Evolutionary conservation across 2,113 vertebrate genomes (phyloP), one percentile per base, ranked within the genome.

Genomic region (Mastomys coucha): DNA sequence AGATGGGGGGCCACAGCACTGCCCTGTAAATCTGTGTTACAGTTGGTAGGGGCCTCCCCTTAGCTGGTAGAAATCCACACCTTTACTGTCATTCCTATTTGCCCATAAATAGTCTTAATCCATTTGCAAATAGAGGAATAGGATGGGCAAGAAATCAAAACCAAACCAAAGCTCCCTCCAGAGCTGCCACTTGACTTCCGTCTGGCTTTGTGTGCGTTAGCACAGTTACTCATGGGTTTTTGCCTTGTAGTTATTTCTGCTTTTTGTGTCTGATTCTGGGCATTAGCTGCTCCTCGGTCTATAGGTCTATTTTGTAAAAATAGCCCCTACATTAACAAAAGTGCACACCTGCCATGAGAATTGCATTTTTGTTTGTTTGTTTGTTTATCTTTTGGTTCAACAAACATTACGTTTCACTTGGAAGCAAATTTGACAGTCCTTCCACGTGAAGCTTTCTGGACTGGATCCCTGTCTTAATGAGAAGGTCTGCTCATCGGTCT

Each of bases 321-420:
- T 73, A n/a, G 49, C 42, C 42, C 81, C 69, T 17, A 89, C 63
- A 51, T 77, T 91, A 53, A 80, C 51, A 73, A 78, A 88, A 69
- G 70, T n/a, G 33, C 60, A 77, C 60, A 77, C n/a, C 42, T 91
- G 45, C 31, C 33, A 20, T 10, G 33, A 11, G n/a, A 49, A 53
- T 96, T 88, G 36, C 36, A 97, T 5, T n/a, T 33, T 70, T 42
- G 70, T 56, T 53, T 82, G 12, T 77, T 76, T 90, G 75, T 85
- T 84, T 39, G 7, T 75, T 77, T 88, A 60, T 73, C 70, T 91
- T 88, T 31, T 45, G 70, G 39, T 7, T 39, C 0, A 19, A 60
- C 4, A 17, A 70, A 56, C 36, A 84, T 65, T 67, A 76, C 56
- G 14, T 85, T 51, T 73, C 39, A 81, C 22, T 91, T 75, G 85